These are phyloP conservation scores for Drosophila subobscura DNA, from an alignment of 1,140 invertebrate genomes.

Conservation along the genomic window DNA sequence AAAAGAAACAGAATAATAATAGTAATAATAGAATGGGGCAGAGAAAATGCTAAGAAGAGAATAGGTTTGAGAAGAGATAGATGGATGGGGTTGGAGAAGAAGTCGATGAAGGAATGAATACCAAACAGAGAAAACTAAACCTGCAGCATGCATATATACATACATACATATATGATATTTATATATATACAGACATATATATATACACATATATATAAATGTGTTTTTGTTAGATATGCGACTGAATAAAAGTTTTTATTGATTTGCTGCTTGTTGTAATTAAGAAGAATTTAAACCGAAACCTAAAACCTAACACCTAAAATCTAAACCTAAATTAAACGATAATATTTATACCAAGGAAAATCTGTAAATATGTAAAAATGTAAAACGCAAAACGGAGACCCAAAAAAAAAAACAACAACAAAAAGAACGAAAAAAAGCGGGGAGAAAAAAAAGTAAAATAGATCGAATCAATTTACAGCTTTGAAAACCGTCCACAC, in stretches of 20 bases:
- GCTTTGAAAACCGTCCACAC: constrained; percentile 84
- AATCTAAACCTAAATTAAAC: constrained; percentile 5
- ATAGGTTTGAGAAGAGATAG: constrained; percentile 9
- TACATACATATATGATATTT: constrained; percentile 44
- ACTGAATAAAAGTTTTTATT: constrained; percentile 78
- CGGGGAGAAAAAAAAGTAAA: constrained; percentile 43
- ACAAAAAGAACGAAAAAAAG: constrained; percentile 36
- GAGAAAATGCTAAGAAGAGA: constrained; percentile 15
- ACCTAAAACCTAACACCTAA: too few species aligned
- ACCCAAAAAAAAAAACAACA: constrained; percentile 22
- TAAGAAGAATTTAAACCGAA: constrained; percentile 66
- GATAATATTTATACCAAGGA: constrained; percentile 69
- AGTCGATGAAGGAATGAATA: not conserved
- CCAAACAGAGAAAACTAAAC: constrained; percentile 40
- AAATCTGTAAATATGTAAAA: constrained; percentile 79
- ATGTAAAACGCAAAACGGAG: constrained; percentile 28
- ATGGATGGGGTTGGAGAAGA: not conserved
- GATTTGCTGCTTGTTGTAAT: constrained; percentile 81
- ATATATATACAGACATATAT: constrained; percentile 41
- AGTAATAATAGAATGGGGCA: constrained; percentile 14
- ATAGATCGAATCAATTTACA: constrained; percentile 82
- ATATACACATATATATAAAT: constrained; percentile 34
- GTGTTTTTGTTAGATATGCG: constrained; percentile 69
- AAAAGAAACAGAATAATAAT: not conserved
- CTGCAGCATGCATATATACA: constrained; percentile 43